Percentiles rank a stretch among this genome's conserved stretches.
These are phyloP conservation scores for Trypoxylus dichotomus DNA, from an alignment of 1,140 invertebrate genomes.

Conservation along the genomic window DNA sequence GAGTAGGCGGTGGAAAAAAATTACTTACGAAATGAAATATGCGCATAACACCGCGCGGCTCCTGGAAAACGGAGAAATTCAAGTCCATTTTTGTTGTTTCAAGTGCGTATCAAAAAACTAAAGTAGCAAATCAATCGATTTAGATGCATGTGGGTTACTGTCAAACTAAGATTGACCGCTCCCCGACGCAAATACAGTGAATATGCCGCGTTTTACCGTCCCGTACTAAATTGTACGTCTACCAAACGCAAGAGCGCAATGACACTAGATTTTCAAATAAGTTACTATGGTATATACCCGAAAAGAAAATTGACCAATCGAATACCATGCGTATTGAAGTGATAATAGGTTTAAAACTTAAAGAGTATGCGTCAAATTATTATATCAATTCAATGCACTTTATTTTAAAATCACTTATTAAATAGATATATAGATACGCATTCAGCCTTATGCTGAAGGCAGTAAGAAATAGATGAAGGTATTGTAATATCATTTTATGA, in stretches of 20 bases:
- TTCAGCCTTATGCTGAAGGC: no score
- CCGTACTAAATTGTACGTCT: not conserved
- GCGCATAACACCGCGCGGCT: slow-evolving; percentile 63
- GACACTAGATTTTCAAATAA: not conserved
- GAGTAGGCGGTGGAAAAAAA: slow-evolving; percentile 39
- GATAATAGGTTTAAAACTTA: no score
- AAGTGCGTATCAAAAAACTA: not conserved
- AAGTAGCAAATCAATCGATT: not conserved
- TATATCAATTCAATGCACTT: no score
- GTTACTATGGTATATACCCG: no score
- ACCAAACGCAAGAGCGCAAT: not conserved
- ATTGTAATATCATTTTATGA: no score
- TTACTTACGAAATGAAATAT: slow-evolving; percentile 59
- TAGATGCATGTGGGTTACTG: not conserved
- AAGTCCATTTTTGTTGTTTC: slow-evolving; percentile 50
- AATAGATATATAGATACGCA: no score
- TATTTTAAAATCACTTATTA: no score
- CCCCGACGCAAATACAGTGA: slow-evolving; percentile 8
- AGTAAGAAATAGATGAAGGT: no score
- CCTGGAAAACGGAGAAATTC: slow-evolving; percentile 59
- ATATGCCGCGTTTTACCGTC: not conserved
- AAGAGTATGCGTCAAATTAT: no score
- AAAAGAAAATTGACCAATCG: no score
- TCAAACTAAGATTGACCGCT: not conserved
- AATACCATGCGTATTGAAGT: no score